phyloP scores from a whole-genome alignment of 30 jellyfish, hydroid and myxozoan species.

The Turritopsis dohrnii region DNA sequence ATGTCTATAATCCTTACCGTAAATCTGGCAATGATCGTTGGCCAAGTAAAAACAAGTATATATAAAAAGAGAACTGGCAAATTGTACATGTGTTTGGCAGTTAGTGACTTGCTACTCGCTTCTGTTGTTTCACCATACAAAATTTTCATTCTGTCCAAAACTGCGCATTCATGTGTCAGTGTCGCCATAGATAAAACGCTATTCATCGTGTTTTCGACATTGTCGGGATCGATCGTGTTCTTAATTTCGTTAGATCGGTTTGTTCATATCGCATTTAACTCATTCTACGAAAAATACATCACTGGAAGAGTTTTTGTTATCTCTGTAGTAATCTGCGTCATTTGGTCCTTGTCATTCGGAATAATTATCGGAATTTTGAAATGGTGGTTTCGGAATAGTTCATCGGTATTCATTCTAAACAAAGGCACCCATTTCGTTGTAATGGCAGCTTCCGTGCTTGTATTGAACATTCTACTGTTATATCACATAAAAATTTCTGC shows the following conservation, averaged over 20 bases:
- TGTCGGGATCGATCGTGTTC: background rate
- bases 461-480: background rate
- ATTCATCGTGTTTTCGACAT: background rate
- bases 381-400: background rate
- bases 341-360: background rate
- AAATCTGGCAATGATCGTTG: background rate
- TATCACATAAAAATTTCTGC: background rate
- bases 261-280: background rate
- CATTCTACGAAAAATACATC: background rate
- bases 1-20: background rate
- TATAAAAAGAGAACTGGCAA: background rate
- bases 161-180: background rate
- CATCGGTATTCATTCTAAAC: background rate
- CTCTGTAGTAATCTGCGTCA: background rate
- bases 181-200: background rate
- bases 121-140: background rate
- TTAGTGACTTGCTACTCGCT: background rate
- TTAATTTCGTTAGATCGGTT: background rate
- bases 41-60: background rate
- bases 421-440: background rate
- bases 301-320: background rate
- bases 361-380: background rate
- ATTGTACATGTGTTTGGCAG: background rate
- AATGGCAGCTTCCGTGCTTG: background rate
- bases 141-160: background rate